These are phyloP conservation scores for Drosophila rubida DNA, from an alignment of 2,888 invertebrate species.

Conservation along the genomic window DNA sequence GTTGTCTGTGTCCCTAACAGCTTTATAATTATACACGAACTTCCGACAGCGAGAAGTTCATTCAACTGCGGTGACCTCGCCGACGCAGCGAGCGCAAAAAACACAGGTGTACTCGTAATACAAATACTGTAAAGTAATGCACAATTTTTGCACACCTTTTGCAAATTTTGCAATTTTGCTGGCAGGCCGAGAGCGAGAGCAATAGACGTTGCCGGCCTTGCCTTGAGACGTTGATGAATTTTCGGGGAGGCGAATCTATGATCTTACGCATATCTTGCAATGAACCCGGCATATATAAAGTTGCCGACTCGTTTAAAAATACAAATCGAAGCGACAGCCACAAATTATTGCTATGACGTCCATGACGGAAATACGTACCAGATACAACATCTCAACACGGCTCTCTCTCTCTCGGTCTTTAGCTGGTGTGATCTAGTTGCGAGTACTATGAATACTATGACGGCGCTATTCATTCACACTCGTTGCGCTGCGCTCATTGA, in stretches of 20 bases:
- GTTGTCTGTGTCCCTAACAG: constrained; percentile 17
- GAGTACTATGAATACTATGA: constrained; percentile 28
- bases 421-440: too few relatives aligned
- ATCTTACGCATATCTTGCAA: constrained; percentile 49
- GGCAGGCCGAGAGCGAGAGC: constrained; percentile 32
- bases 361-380: neutral
- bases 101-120: constrained; percentile 33
- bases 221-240: constrained; percentile 57
- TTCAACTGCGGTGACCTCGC: constrained; percentile 61
- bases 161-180: constrained; percentile 16
- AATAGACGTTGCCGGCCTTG: constrained; percentile 64
- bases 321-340: constrained; percentile 15
- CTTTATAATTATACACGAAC: constrained; percentile 26
- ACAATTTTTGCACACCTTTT: constrained; percentile 34
- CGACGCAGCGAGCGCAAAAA: neutral
- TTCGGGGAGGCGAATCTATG: constrained; percentile 25
- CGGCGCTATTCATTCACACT: constrained; percentile 43
- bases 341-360: constrained; percentile 37
- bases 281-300: constrained; percentile 28
- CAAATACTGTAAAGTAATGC: constrained; percentile 29
- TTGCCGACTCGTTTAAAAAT: constrained; percentile 31
- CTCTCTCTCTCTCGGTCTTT: neutral
- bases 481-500: constrained; percentile 44
- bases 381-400: constrained; percentile 4
- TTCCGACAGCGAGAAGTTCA: constrained; percentile 55